Conservation (phyloP, 1,140 invertebrate genomes). For the Arctopsyche grandis region DNA sequence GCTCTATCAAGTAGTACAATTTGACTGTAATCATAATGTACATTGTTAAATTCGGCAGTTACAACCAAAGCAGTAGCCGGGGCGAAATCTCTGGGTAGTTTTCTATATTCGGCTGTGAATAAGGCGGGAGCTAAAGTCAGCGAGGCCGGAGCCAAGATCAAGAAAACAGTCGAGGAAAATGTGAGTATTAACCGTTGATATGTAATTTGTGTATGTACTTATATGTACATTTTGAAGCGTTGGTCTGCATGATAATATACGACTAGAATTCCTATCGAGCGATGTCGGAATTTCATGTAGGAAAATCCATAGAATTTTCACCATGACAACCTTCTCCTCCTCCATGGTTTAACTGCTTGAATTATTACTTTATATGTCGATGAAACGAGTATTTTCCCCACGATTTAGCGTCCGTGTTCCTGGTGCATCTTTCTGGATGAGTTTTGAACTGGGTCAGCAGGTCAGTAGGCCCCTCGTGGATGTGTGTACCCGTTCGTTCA, state of each 20-base stretch:
- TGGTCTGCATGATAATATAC: neutral
- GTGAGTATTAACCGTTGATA: slow-evolving; percentile 70
- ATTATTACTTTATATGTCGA: too few species aligned
- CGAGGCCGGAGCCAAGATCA: slow-evolving; percentile 92
- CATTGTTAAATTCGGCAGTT: slow-evolving; percentile 66
- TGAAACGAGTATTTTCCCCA: too few species aligned
- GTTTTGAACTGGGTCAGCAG: slow-evolving; percentile 22
- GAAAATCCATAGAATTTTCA: too few species aligned
- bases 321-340: too few species aligned
- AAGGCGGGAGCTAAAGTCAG: slow-evolving; percentile 92
- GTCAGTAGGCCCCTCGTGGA: slow-evolving; percentile 9
- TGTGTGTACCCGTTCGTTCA: neutral
- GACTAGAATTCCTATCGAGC: neutral
- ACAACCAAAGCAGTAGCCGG: slow-evolving; percentile 91
- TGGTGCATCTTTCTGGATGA: slow-evolving; percentile 7
- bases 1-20: neutral
- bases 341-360: too few species aligned
- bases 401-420: neutral
- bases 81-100: slow-evolving; percentile 91
- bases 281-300: neutral
- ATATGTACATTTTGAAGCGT: neutral
- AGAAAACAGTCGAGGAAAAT: slow-evolving; percentile 95
- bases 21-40: neutral
- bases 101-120: slow-evolving; percentile 89
- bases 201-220: neutral